Evolutionary conservation across 2,113 vertebrate genomes (phyloP), one percentile per base, ranked within the genome.

Genomic region (Podarcis cretensis): DNA sequence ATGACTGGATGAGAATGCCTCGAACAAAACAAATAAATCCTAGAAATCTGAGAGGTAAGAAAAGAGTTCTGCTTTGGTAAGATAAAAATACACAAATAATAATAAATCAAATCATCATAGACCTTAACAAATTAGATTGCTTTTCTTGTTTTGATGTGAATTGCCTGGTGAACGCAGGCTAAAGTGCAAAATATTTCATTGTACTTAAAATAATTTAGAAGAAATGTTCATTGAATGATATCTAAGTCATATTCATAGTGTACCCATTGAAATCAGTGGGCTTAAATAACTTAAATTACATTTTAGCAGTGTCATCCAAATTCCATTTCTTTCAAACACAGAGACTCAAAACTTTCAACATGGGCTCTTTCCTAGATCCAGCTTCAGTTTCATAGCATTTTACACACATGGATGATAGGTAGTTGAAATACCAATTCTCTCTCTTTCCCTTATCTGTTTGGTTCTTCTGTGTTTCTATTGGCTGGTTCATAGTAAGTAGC

Each of bases 1-100:
- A 92, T 96, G 93, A 95, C 85, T 94, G 90, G 94, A 97, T 96
- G 95, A 99, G 98, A 95, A 99, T 99, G 99, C 99, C 99, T 94
- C 98, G 99, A 91, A 99, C 99, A 79, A 99, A 99, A 96, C 99
- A 99, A 96, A 98, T 99, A 97, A 96, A 99, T 97, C 99, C 99
- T 77, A 99, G 98, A 96, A 99, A 99, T 93, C 96, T 99, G 92
- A 98, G 98, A 98, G 99, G 99, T 99, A 96, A 96, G 97, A 94
- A 85, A 87, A 3, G 66, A 68, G 9, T 48, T 90, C 63, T 81
- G 85, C 43, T 86, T 2, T 86, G 73, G 88, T 85, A 90, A 75
- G 69, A 63, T 81, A 86, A 91, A 69, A 35, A 71, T 57, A 14
- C 8, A 40, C 30, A 37, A 14, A 75, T 75, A 4, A 20, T 54